These are phyloP conservation scores for Lemur catta DNA, from an alignment of 2,797 vertebrate genomes.

Conservation along the genomic window DNA sequence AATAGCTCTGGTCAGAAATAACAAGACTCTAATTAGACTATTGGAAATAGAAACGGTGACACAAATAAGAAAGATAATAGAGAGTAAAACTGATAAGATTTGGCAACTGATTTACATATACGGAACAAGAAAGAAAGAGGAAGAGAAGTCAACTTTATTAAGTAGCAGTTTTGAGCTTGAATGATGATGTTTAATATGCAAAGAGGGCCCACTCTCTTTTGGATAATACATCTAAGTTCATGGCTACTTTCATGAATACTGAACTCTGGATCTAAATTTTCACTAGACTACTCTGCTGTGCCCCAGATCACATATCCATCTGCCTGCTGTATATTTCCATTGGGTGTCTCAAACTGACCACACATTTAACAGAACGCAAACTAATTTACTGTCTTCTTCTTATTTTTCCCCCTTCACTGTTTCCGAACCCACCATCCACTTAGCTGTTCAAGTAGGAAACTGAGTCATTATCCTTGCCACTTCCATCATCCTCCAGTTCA, in stretches of 20 bases:
- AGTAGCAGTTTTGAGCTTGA: neutral
- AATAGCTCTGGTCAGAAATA: neutral
- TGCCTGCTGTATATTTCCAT: neutral
- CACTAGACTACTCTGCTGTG: too few relatives aligned
- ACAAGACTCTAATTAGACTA: neutral
- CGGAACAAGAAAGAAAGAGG: neutral
- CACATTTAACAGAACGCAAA: too few relatives aligned
- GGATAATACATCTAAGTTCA: neutral
- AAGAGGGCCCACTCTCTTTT: neutral
- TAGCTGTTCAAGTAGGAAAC: neutral
- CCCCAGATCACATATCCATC: neutral
- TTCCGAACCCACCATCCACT: neutral
- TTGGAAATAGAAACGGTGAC: neutral
- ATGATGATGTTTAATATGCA: neutral
- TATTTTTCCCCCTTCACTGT: too few relatives aligned
- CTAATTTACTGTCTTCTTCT: neutral
- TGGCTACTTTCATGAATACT: neutral
- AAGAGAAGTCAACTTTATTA: neutral
- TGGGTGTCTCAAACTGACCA: neutral
- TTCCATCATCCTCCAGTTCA: neutral
- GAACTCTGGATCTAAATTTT: neutral
- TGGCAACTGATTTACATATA: neutral
- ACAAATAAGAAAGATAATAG: neutral
- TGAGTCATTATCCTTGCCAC: neutral
- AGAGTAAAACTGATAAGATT: neutral